A percentile compares a stretch with the other conserved stretches of the same genome.
Conservation (phyloP, 2,797 vertebrate genomes). For the Borostomias antarcticus region DNA sequence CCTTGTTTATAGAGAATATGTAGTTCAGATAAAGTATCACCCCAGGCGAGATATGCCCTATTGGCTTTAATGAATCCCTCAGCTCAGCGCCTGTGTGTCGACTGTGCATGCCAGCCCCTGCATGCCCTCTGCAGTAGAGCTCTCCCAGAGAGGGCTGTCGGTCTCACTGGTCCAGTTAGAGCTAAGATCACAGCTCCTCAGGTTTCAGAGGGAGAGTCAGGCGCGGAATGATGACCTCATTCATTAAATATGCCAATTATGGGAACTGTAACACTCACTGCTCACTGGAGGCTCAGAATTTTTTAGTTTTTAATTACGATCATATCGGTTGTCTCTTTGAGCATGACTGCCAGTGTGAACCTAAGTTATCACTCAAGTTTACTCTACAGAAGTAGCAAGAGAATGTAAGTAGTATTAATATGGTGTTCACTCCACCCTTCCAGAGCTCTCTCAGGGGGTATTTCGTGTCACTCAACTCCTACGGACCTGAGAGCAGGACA, state of each 20-base stretch:
- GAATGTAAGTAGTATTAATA: constrained; percentile 8
- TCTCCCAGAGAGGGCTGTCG: constrained; percentile 22
- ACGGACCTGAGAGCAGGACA: constrained; percentile 9
- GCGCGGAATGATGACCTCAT: constrained; percentile 44
- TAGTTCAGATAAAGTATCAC: constrained; percentile 41
- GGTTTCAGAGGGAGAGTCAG: constrained; percentile 45
- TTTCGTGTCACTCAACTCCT: constrained; percentile 28
- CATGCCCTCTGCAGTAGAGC: constrained; percentile 17
- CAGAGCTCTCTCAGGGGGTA: constrained; percentile 32
- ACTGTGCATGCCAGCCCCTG: constrained; percentile 20
- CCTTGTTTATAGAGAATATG: constrained; percentile 47
- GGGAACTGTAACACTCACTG: background rate
- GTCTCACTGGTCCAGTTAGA: constrained; percentile 26
- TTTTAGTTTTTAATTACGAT: no score
- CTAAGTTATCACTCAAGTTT: constrained; percentile 7
- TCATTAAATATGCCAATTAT: constrained; percentile 52
- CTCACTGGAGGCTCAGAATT: background rate
- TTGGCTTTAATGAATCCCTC: constrained; percentile 55
- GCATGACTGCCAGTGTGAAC: background rate
- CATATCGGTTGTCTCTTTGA: background rate
- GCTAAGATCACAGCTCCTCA: constrained; percentile 37
- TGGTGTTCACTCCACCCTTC: background rate
- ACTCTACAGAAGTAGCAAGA: no score
- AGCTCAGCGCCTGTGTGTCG: constrained; percentile 29
- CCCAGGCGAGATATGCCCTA: constrained; percentile 35